These are phyloP conservation scores for Larimichthys polyactis DNA, from an alignment of 2,113 vertebrate genomes.

Conservation along the genomic window DNA sequence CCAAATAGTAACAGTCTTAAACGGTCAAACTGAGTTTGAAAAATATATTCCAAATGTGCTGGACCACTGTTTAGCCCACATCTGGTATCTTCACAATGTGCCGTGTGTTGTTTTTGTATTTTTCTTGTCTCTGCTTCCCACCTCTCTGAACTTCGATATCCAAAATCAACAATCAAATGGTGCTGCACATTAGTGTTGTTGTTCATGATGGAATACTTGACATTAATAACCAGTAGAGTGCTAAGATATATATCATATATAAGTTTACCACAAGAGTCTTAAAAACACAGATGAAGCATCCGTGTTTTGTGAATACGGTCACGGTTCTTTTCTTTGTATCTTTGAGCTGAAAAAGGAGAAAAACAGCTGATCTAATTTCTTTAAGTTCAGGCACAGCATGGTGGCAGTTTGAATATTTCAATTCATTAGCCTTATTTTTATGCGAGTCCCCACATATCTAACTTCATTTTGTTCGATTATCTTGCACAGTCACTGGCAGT, in stretches of 20 bases:
- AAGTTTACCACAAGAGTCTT: slow-evolving; percentile 50
- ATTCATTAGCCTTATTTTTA: background rate
- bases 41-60: slow-evolving; percentile 18
- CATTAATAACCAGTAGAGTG: background rate
- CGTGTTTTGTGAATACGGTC: background rate
- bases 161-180: background rate
- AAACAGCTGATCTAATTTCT: background rate
- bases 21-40: background rate
- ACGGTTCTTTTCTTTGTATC: background rate
- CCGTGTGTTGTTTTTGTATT: background rate
- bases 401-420: background rate
- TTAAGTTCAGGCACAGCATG: background rate
- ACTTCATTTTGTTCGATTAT: background rate
- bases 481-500: background rate
- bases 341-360: slow-evolving; percentile 3
- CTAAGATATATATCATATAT: slow-evolving; percentile 19
- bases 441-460: no score
- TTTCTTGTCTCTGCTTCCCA: background rate
- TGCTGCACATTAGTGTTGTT: slow-evolving; percentile 32
- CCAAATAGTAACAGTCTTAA: background rate
- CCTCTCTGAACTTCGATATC: background rate
- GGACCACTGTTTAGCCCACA: slow-evolving; percentile 23
- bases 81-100: background rate
- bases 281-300: slow-evolving; percentile 21
- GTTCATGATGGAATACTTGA: slow-evolving; percentile 2